Evolutionary conservation across 2,797 vertebrate species (phyloP), one percentile per base, ranked within the genome.

Genomic region (Diplodus sargus): DNA sequence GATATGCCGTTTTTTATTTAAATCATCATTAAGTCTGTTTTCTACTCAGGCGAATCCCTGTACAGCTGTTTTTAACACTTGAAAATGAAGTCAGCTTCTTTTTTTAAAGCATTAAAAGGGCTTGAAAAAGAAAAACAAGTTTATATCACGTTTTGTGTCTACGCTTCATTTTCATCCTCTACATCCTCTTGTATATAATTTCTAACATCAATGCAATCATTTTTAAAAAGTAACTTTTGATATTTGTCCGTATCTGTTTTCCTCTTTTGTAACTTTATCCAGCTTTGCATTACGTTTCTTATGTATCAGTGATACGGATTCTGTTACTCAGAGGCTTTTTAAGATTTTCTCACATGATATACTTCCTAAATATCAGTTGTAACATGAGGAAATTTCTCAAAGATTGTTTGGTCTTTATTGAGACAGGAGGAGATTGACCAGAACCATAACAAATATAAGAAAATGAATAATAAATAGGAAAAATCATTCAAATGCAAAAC

Each of bases 91-190:
- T 74, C 22, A 9, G 16, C 18, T 48, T 39, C 7, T 15, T 51
- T 3, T 17, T 45, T 15, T 51, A 2, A 10, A 30, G 25, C 8
- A 61, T 54, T 28, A 11, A 63, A 49, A 65, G 4, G 14, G 12
- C 59, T 78, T 66, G 54, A 12, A 23, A 12, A 23, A 13, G 15
- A 51, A 68, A 57, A 47, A 74, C 15, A n/a, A 5, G 9, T 22
- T 54, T 7, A 28, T 49, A 61, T 76, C 51, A 45, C 23, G 45
- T 71, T 54, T 61, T 3, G 2, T 54, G 43, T 61, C 48, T 80
- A 12, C 12, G 8, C 22, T 45, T 25, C 2, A 25, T 25, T 25
- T 48, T 17, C 30, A 71, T 56, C 12, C 17, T 28, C 10, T 2
- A n/a, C 9, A 14, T 25, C 49, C 10, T 43, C 23, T 52, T 43